A percentile compares a stretch with the other conserved stretches of the same genome.
Conservation (phyloP, 1,140 invertebrate genomes). For the Ostrea edulis region DNA sequence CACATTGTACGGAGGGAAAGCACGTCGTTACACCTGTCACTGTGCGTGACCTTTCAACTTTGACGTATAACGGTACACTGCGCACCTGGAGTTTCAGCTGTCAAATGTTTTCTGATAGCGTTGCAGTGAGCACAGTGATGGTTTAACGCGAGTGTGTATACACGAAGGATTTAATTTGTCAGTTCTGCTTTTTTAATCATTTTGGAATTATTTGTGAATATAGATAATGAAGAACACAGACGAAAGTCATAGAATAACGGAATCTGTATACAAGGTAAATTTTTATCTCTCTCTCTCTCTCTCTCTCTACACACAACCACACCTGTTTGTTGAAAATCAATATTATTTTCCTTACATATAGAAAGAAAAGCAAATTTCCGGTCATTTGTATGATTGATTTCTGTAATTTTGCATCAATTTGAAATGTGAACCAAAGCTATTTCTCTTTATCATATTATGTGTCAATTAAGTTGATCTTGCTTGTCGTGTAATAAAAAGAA, state of each 20-base stretch:
- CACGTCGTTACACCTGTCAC: background rate
- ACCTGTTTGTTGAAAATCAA: constrained; percentile 43
- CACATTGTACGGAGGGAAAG: background rate
- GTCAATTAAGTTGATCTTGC: background rate
- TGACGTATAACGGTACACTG: constrained; percentile 56
- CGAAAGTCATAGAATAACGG: constrained; percentile 60
- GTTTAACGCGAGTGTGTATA: constrained; percentile 17
- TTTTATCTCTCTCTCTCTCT: background rate
- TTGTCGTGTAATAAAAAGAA: background rate
- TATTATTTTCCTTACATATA: constrained; percentile 8
- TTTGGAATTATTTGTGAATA: background rate
- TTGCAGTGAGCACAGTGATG: constrained; percentile 39
- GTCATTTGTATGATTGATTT: background rate
- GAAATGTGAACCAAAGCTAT: background rate
- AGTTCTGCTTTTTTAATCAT: background rate
- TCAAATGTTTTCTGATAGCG: constrained; percentile 30
- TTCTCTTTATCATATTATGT: background rate
- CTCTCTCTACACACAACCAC: constrained; percentile 20
- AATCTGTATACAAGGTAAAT: constrained; percentile 61
- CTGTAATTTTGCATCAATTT: background rate
- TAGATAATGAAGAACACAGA: constrained; percentile 62
- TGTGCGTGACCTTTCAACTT: constrained; percentile 51
- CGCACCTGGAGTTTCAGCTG: constrained; percentile 55
- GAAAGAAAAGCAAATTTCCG: background rate
- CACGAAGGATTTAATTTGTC: constrained; percentile 28